phyloP scores from a whole-genome alignment of 2,888 invertebrate species.

The Hypena proboscidalis region DNA sequence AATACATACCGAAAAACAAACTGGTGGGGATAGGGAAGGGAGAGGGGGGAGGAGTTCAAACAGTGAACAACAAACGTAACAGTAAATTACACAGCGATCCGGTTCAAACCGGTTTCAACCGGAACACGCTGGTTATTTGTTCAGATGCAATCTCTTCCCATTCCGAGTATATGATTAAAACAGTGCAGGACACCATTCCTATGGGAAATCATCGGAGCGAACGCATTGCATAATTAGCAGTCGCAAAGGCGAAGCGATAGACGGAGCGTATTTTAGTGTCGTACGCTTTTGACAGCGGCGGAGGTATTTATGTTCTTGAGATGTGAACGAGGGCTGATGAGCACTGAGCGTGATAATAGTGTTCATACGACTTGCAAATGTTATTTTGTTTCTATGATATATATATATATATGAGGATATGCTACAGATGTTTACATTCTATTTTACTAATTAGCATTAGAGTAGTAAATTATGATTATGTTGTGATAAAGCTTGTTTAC shows the following conservation, averaged over 20 bases:
- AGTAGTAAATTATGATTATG: too few species aligned
- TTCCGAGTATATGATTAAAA: constrained; percentile 81
- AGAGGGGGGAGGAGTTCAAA: constrained; percentile 46
- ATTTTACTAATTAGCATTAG: too few species aligned
- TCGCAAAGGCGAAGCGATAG: constrained; percentile 60
- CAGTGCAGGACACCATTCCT: constrained; percentile 76
- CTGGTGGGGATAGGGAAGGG: constrained; percentile 33
- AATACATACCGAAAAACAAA: constrained; percentile 67
- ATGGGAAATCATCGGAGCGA: constrained; percentile 80
- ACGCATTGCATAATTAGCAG: constrained; percentile 83
- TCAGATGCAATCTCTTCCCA: constrained; percentile 78
- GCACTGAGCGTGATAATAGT: too few species aligned
- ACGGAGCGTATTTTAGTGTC: constrained; percentile 51
- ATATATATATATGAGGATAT: too few species aligned
- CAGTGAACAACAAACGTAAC: constrained; percentile 64
- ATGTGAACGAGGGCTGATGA: too few species aligned
- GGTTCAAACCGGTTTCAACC: constrained; percentile 59
- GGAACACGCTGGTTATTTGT: constrained; percentile 70
- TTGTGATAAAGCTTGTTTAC: too few species aligned
- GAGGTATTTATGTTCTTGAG: background rate
- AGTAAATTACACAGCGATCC: constrained; percentile 76
- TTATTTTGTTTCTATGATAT: too few species aligned
- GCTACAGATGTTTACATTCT: too few species aligned
- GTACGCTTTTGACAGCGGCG: constrained; percentile 14
- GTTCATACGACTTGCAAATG: too few species aligned